Evolutionary conservation across 35 echinoderm and acorn worm genomes (phyloP), one percentile per base, ranked within the genome.

Genomic region (Eucidaris tribuloides): DNA sequence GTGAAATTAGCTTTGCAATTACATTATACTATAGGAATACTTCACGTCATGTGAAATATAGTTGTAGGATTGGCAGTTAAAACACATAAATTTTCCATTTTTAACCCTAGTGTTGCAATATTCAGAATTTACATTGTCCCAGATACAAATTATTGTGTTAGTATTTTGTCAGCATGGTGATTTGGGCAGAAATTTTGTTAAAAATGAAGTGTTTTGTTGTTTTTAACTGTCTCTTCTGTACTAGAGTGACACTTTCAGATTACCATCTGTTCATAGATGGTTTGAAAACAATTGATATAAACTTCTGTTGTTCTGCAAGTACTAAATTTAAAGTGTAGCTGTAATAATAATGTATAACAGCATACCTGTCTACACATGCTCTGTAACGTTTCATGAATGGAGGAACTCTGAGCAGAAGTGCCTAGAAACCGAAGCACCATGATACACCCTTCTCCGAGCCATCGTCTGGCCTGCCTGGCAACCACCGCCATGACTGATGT

Each of bases 401-500:
- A 80, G 1, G 87, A 86, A 54, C 87, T 95, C 40, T 76, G 42
- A 2, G 77, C 70, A 3, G 92, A 90, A 19, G 92, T 95, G 28
- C 92, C 92, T 3, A 95, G 82, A 56, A 95, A 95, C 85, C 46
- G 85, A 93, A 23, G 78, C 80, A 20, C 85, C 85, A 41, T 88
- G 85, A 36, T 88, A 41, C 15, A 93, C 66, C 86, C 30, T 7
- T 81, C 41, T 19, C 54, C 61, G 3, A 95, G 43, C 81, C 89
- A 82, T 4, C 60, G 17, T 25, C 62, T 70, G 2, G 82, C 78
- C 27, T 71, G 65, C 42, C 45, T 90, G 32, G 82, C 92, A n/a
- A 86, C 45, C 92, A 95, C 90, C 3, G 92, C 92, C 83, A 95
- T 86, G 7, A 95, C 87, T 15, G 92, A 90, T 3, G 92, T 95